Evolutionary conservation across 2,888 invertebrate species (phyloP).

Genomic region (Aphodius granarius): DNA sequence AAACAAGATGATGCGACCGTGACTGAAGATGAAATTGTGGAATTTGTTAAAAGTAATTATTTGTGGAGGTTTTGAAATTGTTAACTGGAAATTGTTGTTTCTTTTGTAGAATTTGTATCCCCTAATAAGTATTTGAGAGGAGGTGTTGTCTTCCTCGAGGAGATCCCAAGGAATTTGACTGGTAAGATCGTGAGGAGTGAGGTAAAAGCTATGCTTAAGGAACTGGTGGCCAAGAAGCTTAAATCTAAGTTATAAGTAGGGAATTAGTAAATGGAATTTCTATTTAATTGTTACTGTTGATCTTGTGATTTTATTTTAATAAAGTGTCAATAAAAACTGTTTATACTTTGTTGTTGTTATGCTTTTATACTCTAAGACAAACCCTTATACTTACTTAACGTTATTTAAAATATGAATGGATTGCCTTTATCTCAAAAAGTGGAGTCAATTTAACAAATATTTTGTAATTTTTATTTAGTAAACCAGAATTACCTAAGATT

Average conservation of each 20-base stretch:
- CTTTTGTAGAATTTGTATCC: conserved; percentile 55
- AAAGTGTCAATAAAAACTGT: background rate
- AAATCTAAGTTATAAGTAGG: conserved; percentile 11
- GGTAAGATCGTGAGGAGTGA: conserved; percentile 56
- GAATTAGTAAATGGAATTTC: background rate
- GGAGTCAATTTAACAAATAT: too few species aligned
- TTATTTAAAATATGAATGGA: too few species aligned
- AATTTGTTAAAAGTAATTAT: conserved; percentile 53
- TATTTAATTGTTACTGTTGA: background rate
- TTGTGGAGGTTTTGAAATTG: conserved; percentile 34
- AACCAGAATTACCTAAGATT: too few species aligned
- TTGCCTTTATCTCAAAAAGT: too few species aligned
- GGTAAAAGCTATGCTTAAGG: conserved; percentile 34
- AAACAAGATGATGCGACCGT: conserved; percentile 57
- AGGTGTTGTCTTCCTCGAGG: conserved; percentile 55
- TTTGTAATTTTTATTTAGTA: too few species aligned
- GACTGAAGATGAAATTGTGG: conserved; percentile 49
- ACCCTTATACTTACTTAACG: background rate
- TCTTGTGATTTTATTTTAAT: background rate
- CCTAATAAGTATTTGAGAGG: conserved; percentile 73
- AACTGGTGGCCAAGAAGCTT: conserved; percentile 1
- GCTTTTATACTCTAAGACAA: too few species aligned
- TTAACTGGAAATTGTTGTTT: background rate
- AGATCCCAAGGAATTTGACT: conserved; percentile 55
- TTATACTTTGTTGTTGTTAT: background rate